Evolutionary conservation across 2,888 invertebrate species (phyloP).

Genomic region (Eueremaeus valkanovi): DNA sequence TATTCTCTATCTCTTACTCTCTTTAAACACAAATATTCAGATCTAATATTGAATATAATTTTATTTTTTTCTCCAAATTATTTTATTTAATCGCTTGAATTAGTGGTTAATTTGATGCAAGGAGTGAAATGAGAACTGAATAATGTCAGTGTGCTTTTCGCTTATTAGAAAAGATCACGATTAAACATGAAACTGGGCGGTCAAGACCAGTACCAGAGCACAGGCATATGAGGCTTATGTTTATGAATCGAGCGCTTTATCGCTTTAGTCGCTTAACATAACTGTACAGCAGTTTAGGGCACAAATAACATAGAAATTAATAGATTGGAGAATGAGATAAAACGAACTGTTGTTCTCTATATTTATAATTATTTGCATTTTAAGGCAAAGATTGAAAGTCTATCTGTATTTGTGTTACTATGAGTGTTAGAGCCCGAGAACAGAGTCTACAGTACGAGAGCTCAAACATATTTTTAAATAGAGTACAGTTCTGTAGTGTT

Average conservation of each 20-base stretch:
- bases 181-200: not conserved
- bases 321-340: not conserved
- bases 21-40: not conserved
- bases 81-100: constrained; percentile 7
- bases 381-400: not conserved
- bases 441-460: not conserved
- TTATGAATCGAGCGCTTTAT: not conserved
- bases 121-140: constrained; percentile 13
- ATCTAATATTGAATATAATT: not conserved
- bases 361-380: not conserved
- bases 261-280: not conserved
- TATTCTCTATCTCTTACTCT: not conserved
- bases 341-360: not conserved
- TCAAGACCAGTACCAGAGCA: not conserved
- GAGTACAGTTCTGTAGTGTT: too few species aligned
- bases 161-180: constrained; percentile 16
- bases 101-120: constrained; percentile 19
- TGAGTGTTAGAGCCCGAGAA: too few species aligned
- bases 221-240: not conserved
- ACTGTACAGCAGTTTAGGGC: not conserved
- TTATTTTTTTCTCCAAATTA: not conserved
- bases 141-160: constrained; percentile 1
- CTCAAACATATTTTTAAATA: not conserved
- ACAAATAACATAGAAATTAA: not conserved
- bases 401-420: not conserved